Evolutionary conservation across 2,888 invertebrate species (phyloP), one percentile per base, ranked within the genome.

Genomic region (Drosophila maculinotata): DNA sequence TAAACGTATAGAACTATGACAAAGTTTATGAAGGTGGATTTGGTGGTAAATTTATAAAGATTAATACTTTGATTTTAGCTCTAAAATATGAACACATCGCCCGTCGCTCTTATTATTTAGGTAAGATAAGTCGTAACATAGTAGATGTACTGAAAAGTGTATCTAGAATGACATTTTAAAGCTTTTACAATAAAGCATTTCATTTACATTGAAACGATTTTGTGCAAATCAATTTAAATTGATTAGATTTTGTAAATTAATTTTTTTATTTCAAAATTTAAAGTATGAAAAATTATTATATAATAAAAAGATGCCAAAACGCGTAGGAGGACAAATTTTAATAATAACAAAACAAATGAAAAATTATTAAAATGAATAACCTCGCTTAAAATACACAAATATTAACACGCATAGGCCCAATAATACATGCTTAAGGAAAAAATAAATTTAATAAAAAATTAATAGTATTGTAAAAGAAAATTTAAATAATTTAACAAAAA

Each of bases 71-170:
- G 93, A 94, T 93, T 93, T 81, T 90, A 92, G 93, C 93, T 92
- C 93, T 94, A 92, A 93, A 93, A 93, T 94, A 94, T 94, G 94
- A 93, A 95, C 95, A 95, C 93, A 95, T 95, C 94, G 95, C 95
- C 95, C 95, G 95, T 95, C 95, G 92, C 94, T 95, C 94, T 94
- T 94, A 92, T 93, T 92, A 81, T 89, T 92, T 93, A 94, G 85
- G 92, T 93, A 93, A 92, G 94, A 95, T 94, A 95, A 95, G 95
- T 95, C 95, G 95, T 95, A 95, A 95, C 95, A 95, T 93, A 95
- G 95, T 95, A 95, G 94, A 92, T 92, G 92, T 94, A 95, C 93
- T 93, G 94, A 94, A 95, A 95, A 93, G 93, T 95, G 93, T 92
- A 92, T 93, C 94, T 94, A 93, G 94, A 92, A 92, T 87, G 69